A percentile compares a stretch with the other conserved stretches of the same genome.
Evolutionary conservation across 2,113 vertebrate genomes (phyloP).

Genomic region (Potamarius usumacintae): DNA sequence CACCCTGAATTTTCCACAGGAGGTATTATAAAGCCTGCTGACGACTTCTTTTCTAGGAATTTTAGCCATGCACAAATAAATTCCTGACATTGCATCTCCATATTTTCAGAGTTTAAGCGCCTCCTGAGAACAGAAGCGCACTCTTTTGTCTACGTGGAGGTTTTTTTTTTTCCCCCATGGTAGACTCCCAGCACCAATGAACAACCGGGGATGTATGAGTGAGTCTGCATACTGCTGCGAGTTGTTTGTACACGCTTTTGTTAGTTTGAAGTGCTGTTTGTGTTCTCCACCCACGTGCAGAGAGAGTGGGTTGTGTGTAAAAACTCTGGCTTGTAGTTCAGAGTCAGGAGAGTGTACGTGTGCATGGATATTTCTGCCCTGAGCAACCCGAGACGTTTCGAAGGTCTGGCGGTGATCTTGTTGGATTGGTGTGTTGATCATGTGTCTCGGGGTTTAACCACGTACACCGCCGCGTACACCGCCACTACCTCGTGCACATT

Average conservation of each 20-base stretch:
- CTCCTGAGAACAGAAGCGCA: not conserved
- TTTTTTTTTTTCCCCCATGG: not conserved
- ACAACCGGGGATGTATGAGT: too few species aligned
- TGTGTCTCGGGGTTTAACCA: slow-evolving; percentile 5
- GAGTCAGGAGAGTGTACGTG: slow-evolving; percentile 11
- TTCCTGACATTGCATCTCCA: not conserved
- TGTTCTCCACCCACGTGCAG: not conserved
- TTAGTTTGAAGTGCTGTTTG: not conserved
- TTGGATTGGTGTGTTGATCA: slow-evolving; percentile 42
- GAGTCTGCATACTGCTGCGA: too few species aligned
- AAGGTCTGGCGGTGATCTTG: slow-evolving; percentile 17
- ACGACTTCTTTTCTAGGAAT: not conserved
- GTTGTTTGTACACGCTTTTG: not conserved
- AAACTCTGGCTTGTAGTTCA: not conserved
- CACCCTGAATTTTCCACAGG: not conserved
- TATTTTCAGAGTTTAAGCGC: not conserved
- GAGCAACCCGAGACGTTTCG: slow-evolving; percentile 41
- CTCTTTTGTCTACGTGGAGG: not conserved
- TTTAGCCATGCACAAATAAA: not conserved
- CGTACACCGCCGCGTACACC: too few species aligned
- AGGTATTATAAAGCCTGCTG: not conserved
- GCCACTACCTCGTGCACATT: slow-evolving; percentile 35
- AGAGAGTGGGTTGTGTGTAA: too few species aligned
- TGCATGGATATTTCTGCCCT: not conserved
- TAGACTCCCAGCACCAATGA: not conserved